These are phyloP conservation scores for Astyanax mexicanus DNA, from an alignment of 2,797 vertebrate species.

Conservation along the genomic window DNA sequence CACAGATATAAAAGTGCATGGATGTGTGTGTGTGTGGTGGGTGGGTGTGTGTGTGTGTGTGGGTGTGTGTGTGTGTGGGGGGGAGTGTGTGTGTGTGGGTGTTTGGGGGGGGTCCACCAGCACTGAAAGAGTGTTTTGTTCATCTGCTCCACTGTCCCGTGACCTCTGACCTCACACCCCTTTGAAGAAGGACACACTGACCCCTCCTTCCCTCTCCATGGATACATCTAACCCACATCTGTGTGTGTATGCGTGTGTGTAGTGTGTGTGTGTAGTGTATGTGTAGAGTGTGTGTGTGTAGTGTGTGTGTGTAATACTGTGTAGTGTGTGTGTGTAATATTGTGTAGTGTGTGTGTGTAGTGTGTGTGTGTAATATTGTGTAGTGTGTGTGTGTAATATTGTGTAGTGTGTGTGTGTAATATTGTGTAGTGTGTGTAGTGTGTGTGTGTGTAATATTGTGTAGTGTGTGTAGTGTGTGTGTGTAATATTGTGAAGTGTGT, in stretches of 20 bases:
- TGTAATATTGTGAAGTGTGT: too few relatives aligned
- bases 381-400: background rate
- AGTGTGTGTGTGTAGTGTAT: too few relatives aligned
- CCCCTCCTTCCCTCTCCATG: too few relatives aligned
- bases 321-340: background rate
- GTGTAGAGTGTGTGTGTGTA: too few relatives aligned
- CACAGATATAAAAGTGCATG: too few relatives aligned
- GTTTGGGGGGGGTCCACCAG: background rate
- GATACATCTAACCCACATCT: background rate
- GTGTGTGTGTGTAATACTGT: background rate
- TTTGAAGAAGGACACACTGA: conserved; percentile 36
- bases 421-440: too few relatives aligned
- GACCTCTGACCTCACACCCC: conserved; percentile 49
- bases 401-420: background rate
- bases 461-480: too few relatives aligned
- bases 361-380: background rate
- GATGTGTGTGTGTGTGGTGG: too few relatives aligned
- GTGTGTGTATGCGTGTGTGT: background rate
- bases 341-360: background rate
- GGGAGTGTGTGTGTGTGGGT: background rate
- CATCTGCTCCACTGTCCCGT: conserved; percentile 44
- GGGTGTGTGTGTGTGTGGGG: too few relatives aligned
- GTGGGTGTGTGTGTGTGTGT: too few relatives aligned
- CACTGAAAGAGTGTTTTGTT: conserved; percentile 52
- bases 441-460: background rate